phyloP scores from a whole-genome alignment of 1,140 invertebrate genomes.

The Pseudomyrmex cubaensis region DNA sequence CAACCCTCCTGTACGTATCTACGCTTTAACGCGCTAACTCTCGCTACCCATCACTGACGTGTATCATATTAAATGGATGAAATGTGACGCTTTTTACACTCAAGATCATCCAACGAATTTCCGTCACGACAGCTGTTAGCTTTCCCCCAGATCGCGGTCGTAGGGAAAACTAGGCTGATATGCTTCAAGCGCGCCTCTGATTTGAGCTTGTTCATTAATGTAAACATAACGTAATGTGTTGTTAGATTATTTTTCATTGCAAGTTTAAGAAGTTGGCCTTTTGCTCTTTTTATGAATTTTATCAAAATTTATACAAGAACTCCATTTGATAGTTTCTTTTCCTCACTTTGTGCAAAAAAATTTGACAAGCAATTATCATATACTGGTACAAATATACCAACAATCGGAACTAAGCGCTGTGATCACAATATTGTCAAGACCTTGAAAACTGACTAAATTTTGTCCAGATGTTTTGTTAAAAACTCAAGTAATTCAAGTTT shows the following conservation, averaged over 20 bases:
- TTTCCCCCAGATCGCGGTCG: conserved; percentile 15
- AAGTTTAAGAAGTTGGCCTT: no score
- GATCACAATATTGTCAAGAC: background rate
- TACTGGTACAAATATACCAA: conserved; percentile 8
- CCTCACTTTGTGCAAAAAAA: background rate
- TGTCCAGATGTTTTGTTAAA: conserved; percentile 19
- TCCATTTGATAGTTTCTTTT: no score
- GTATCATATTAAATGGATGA: conserved; percentile 37
- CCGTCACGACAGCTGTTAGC: conserved; percentile 15
- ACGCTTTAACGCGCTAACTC: conserved; percentile 24
- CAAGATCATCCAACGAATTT: conserved; percentile 15
- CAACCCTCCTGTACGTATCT: background rate
- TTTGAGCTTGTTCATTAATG: no score
- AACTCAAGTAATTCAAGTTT: background rate
- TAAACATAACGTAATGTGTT: no score
- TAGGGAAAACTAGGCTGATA: background rate
- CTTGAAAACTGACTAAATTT: background rate
- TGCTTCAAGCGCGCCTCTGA: background rate
- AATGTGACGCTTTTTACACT: conserved; percentile 21
- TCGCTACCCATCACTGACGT: conserved; percentile 46
- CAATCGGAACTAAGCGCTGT: background rate
- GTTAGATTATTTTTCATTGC: no score
- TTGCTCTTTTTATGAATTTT: no score
- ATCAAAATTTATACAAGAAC: background rate
- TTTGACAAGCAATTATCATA: background rate